A percentile compares a stretch with the other conserved stretches of the same genome.
Conservation (phyloP, 2,888 invertebrate genomes). For the Lobophora halterata region DNA sequence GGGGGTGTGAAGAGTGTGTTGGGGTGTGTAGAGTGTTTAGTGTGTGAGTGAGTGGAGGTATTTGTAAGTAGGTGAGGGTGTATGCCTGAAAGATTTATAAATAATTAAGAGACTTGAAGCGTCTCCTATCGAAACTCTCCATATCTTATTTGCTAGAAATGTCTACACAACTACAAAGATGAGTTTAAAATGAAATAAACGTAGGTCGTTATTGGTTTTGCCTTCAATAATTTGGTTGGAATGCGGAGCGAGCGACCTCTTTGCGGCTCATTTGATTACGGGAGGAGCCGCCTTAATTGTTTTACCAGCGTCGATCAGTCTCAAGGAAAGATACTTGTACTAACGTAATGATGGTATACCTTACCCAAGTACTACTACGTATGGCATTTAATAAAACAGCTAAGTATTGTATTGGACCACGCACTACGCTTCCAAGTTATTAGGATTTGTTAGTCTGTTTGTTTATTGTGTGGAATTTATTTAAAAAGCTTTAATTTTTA, state of each 20-base stretch:
- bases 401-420: no score
- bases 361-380: no score
- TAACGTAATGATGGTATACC: no score
- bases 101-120: not conserved
- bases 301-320: constrained; percentile 55
- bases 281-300: constrained; percentile 65
- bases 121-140: constrained; percentile 5
- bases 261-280: constrained; percentile 59
- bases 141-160: constrained; percentile 20
- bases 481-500: no score
- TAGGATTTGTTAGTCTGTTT: no score
- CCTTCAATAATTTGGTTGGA: constrained; percentile 63
- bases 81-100: constrained; percentile 4
- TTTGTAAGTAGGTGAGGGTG: constrained; percentile 1
- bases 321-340: constrained; percentile 1
- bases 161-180: constrained; percentile 3
- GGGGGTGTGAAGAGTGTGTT: no score
- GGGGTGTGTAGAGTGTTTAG: no score
- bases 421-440: no score
- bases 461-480: no score
- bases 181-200: constrained; percentile 33
- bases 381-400: no score
- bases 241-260: constrained; percentile 46
- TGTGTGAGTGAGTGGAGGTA: no score
- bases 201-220: constrained; percentile 51